Percentiles rank a stretch among this genome's conserved stretches.
These are phyloP conservation scores for Apis cerana DNA, from an alignment of 1,140 invertebrate genomes.

Conservation along the genomic window DNA sequence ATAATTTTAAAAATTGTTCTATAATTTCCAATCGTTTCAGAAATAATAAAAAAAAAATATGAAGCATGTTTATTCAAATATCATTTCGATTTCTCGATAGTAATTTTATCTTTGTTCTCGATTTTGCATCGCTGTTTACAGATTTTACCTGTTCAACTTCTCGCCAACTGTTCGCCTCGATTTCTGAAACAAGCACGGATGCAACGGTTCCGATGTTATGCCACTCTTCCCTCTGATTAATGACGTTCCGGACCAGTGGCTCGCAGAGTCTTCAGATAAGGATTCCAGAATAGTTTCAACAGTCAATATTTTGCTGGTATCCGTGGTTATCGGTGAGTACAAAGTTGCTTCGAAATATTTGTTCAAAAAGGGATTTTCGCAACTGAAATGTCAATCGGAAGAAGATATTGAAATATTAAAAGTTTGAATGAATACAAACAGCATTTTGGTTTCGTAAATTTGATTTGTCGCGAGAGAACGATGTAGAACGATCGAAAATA, in stretches of 20 bases:
- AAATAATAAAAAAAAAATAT: neutral
- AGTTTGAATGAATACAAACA: neutral
- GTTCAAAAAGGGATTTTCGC: neutral
- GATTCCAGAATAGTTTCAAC: constrained; percentile 3
- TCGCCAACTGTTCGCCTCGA: constrained; percentile 4
- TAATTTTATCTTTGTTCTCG: neutral
- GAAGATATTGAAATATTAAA: neutral
- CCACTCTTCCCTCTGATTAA: constrained; percentile 18
- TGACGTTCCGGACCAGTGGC: constrained; percentile 15
- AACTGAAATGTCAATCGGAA: neutral
- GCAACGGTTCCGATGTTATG: neutral
- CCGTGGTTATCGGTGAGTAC: neutral
- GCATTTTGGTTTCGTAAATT: neutral
- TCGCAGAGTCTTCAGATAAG: constrained; percentile 10
- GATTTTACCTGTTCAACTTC: neutral
- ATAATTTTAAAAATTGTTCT: too few species aligned
- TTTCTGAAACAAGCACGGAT: neutral
- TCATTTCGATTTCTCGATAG: neutral
- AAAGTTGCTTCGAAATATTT: neutral
- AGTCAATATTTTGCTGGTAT: constrained; percentile 11
- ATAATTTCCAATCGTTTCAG: too few species aligned
- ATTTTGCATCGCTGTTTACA: neutral
- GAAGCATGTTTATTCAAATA: neutral
- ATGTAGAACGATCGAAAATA: too few species aligned
- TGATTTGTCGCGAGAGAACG: neutral